phyloP scores from a whole-genome alignment of 2,888 invertebrate species.

The Teleogryllus oceanicus region DNA sequence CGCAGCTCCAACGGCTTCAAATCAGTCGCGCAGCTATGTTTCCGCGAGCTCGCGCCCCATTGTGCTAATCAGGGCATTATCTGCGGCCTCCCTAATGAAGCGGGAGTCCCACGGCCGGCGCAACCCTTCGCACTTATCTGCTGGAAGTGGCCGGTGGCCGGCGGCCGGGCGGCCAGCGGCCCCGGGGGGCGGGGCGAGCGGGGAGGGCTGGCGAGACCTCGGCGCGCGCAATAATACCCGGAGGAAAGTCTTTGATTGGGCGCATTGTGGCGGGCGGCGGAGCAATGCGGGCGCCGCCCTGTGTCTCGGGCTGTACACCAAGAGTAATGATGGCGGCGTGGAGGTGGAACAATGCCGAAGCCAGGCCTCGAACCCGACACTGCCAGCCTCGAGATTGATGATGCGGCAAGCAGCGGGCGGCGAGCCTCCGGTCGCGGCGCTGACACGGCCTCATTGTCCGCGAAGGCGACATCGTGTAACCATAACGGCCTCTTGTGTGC shows the following conservation, averaged over 20 bases:
- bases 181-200: not conserved
- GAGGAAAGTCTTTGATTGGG: not conserved
- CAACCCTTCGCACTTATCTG: not conserved
- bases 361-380: conserved; percentile 18
- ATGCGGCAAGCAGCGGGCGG: not conserved
- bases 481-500: conserved; percentile 5
- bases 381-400: conserved; percentile 2
- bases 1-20: no score
- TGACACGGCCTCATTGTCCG: conserved; percentile 18
- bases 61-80: not conserved
- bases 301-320: conserved; percentile 10
- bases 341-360: conserved; percentile 18
- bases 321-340: not conserved
- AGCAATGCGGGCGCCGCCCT: not conserved
- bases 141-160: not conserved
- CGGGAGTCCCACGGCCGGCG: not conserved
- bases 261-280: not conserved
- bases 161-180: not conserved
- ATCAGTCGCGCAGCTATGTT: no score
- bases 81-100: not conserved
- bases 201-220: not conserved
- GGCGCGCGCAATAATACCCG: not conserved
- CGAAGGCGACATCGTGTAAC: conserved; percentile 18
- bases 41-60: no score
- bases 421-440: not conserved